Percentiles rank a stretch among this genome's conserved stretches.
Conservation (phyloP, 2,888 invertebrate species). For the Caenorhabditis wallacei region DNA sequence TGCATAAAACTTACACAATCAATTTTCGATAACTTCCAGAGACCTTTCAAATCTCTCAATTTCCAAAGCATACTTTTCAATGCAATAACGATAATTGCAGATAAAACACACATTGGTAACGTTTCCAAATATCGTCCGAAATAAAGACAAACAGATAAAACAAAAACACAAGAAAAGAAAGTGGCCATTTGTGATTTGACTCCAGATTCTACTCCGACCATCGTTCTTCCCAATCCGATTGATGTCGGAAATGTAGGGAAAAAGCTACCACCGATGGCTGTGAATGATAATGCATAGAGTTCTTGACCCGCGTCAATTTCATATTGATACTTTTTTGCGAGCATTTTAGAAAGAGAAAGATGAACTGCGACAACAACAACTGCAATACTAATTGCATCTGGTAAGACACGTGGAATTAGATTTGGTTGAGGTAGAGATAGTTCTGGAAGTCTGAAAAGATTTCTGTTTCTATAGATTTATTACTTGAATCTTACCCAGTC, state of each 20-base stretch:
- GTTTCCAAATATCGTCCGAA: slow-evolving; percentile 89
- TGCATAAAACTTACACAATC: slow-evolving; percentile 83
- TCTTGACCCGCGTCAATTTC: slow-evolving; percentile 84
- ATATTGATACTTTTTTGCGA: slow-evolving; percentile 85
- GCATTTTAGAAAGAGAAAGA: slow-evolving; percentile 85
- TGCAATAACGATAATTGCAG: slow-evolving; percentile 90
- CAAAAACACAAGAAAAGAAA: slow-evolving; percentile 88
- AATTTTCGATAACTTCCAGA: slow-evolving; percentile 82
- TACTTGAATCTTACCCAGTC: slow-evolving; percentile 81
- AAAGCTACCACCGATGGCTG: slow-evolving; percentile 88
- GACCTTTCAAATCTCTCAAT: slow-evolving; percentile 74
- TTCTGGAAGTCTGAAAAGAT: slow-evolving; percentile 74
- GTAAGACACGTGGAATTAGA: slow-evolving; percentile 68
- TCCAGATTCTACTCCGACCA: slow-evolving; percentile 91
- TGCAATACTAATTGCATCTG: slow-evolving; percentile 83
- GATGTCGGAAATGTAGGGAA: slow-evolving; percentile 85
- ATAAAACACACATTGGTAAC: slow-evolving; percentile 90
- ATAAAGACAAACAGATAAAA: slow-evolving; percentile 90
- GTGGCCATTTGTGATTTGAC: slow-evolving; percentile 91
- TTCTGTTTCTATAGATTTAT: not conserved
- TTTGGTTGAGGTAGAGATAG: slow-evolving; percentile 74
- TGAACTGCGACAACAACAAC: slow-evolving; percentile 85
- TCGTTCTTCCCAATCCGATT: slow-evolving; percentile 85
- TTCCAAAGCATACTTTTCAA: slow-evolving; percentile 88
- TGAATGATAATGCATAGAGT: slow-evolving; percentile 83